Percentiles rank a stretch among this genome's conserved stretches.
Evolutionary conservation across 2,113 vertebrate species (phyloP).

Genomic region (Hydrolagus affinis): DNA sequence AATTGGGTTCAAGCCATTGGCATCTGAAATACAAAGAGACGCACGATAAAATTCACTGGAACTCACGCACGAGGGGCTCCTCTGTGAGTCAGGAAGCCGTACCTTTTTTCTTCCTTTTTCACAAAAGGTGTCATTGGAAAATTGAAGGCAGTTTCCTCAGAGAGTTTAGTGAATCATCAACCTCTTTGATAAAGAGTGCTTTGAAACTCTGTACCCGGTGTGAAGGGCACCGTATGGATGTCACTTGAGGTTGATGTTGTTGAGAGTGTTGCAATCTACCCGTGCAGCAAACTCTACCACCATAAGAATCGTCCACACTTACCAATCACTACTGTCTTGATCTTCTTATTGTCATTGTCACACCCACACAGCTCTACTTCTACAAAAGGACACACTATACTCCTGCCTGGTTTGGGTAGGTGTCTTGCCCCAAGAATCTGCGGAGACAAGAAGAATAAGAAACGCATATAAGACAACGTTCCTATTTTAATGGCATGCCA

Average conservation of each 20-base stretch:
- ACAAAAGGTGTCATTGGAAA: too few species aligned
- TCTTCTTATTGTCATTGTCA: slow-evolving; percentile 76
- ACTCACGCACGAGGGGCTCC: neutral
- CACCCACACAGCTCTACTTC: slow-evolving; percentile 85
- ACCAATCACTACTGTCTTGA: slow-evolving; percentile 81
- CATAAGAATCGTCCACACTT: slow-evolving; percentile 43
- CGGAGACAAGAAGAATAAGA: slow-evolving; percentile 20
- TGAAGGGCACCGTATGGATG: too few species aligned
- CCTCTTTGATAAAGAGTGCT: too few species aligned
- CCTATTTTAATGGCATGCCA: too few species aligned
- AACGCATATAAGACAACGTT: neutral
- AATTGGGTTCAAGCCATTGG: slow-evolving; percentile 86
- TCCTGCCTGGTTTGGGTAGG: slow-evolving; percentile 79
- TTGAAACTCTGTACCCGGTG: too few species aligned
- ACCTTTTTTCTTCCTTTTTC: too few species aligned
- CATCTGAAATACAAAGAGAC: slow-evolving; percentile 57
- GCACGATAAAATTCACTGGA: neutral
- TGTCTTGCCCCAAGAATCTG: slow-evolving; percentile 89
- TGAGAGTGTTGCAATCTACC: too few species aligned
- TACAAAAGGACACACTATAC: slow-evolving; percentile 87
- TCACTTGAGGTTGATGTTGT: too few species aligned
- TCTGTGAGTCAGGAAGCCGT: neutral
- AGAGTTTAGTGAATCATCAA: too few species aligned
- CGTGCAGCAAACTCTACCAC: too few species aligned
- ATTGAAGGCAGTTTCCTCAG: too few species aligned